phyloP scores from a whole-genome alignment of 2,113 vertebrate species.

The mouse (Mus musculus) region DNA sequence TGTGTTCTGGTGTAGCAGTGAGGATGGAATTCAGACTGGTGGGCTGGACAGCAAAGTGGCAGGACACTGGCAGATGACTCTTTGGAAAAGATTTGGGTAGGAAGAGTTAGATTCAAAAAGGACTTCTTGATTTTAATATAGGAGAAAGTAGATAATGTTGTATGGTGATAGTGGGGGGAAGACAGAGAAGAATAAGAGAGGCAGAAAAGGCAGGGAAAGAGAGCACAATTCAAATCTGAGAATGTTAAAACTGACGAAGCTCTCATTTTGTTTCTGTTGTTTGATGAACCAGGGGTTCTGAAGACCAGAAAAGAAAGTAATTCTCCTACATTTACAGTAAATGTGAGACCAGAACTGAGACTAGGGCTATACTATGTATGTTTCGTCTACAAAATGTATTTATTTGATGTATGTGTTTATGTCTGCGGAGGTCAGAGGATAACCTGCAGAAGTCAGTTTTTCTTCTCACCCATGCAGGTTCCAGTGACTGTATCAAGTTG shows the following conservation, averaged over 20 bases:
- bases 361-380: neutral
- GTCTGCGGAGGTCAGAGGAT: neutral
- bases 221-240: neutral
- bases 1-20: neutral
- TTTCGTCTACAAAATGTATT: slow-evolving; percentile 23
- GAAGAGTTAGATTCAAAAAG: slow-evolving; percentile 39
- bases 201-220: neutral
- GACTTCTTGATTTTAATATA: slow-evolving; percentile 52
- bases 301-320: neutral
- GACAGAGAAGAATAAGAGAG: neutral
- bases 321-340: neutral
- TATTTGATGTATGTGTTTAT: neutral
- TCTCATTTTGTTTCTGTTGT: slow-evolving; percentile 11
- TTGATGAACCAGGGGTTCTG: neutral
- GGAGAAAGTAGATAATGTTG: neutral
- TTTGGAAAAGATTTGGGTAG: neutral
- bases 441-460: neutral
- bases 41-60: neutral
- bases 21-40: neutral
- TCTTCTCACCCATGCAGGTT: neutral
- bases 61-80: neutral
- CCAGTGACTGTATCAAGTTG: neutral
- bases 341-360: neutral
- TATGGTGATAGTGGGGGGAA: neutral
- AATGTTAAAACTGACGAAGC: neutral